A percentile compares a stretch with the other conserved stretches of the same genome.
Evolutionary conservation across 2,888 invertebrate genomes (phyloP).

Genomic region (Hypena proboscidalis): DNA sequence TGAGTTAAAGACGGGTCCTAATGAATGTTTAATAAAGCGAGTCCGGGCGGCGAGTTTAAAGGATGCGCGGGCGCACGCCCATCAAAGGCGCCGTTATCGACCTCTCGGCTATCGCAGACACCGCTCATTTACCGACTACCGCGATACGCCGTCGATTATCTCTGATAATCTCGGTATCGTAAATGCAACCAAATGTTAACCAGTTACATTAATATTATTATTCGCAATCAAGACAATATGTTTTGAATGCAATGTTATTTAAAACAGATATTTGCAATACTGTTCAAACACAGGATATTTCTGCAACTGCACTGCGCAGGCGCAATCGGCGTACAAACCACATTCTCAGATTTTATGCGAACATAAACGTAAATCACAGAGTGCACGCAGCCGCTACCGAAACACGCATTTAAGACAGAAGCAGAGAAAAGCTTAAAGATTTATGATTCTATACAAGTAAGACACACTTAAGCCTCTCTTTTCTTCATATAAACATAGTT

Average conservation of each 20-base stretch:
- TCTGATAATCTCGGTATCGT: slow-evolving; percentile 32
- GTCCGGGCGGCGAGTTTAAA: slow-evolving; percentile 75
- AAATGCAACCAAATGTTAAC: slow-evolving; percentile 16
- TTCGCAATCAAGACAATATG: no score
- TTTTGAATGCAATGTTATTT: neutral
- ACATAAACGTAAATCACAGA: slow-evolving; percentile 60
- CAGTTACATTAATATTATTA: slow-evolving; percentile 7
- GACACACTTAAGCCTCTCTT: neutral
- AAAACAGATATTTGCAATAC: neutral
- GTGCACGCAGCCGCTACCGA: slow-evolving; percentile 44
- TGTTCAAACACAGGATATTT: slow-evolving; percentile 18
- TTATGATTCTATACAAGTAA: slow-evolving; percentile 13
- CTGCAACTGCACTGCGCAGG: slow-evolving; percentile 17
- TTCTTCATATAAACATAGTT: neutral
- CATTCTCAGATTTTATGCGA: slow-evolving; percentile 59
- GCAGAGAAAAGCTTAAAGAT: slow-evolving; percentile 25
- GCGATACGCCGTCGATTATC: slow-evolving; percentile 57
- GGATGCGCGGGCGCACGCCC: slow-evolving; percentile 52
- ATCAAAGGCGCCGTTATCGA: slow-evolving; percentile 77
- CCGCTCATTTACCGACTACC: slow-evolving; percentile 68
- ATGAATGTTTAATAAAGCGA: slow-evolving; percentile 73
- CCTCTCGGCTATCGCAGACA: slow-evolving; percentile 68
- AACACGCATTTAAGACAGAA: slow-evolving; percentile 40
- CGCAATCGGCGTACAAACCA: slow-evolving; percentile 45
- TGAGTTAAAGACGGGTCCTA: slow-evolving; percentile 57